These are phyloP conservation scores for Ammospiza nelsoni DNA, from an alignment of 2,113 vertebrate species.

Conservation along the genomic window DNA sequence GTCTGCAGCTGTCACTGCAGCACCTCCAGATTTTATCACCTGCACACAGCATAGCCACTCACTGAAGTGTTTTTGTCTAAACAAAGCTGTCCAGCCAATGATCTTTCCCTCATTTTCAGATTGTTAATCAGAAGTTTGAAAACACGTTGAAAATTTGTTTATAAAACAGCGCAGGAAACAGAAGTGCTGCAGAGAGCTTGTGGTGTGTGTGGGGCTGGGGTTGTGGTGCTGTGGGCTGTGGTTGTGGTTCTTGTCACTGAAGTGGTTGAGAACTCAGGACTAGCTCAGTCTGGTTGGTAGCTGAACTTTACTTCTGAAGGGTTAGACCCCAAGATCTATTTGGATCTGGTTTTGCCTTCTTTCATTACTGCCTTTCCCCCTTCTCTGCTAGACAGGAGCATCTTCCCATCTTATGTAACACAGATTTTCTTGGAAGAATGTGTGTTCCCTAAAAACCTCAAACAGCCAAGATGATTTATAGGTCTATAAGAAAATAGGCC, in stretches of 20 bases:
- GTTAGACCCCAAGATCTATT: neutral
- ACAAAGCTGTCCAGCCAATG: neutral
- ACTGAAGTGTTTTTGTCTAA: neutral
- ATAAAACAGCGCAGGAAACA: neutral
- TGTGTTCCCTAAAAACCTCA: neutral
- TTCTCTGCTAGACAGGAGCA: neutral
- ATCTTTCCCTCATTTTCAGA: neutral
- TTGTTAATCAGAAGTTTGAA: neutral
- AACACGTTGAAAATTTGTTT: neutral
- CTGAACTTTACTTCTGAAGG: neutral
- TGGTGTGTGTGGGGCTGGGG: neutral
- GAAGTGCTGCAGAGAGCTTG: neutral
- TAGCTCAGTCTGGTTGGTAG: neutral
- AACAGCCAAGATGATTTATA: neutral
- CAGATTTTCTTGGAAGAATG: neutral
- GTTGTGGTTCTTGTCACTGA: neutral
- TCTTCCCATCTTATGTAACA: neutral
- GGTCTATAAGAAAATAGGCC: neutral
- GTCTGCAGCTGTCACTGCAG: neutral
- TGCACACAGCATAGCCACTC: neutral
- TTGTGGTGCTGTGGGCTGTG: neutral
- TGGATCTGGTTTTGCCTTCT: neutral
- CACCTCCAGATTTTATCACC: neutral
- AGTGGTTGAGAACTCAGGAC: neutral
- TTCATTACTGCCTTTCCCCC: neutral